Conservation (phyloP, 2,888 invertebrate species). For the Dioctria linearis region DNA sequence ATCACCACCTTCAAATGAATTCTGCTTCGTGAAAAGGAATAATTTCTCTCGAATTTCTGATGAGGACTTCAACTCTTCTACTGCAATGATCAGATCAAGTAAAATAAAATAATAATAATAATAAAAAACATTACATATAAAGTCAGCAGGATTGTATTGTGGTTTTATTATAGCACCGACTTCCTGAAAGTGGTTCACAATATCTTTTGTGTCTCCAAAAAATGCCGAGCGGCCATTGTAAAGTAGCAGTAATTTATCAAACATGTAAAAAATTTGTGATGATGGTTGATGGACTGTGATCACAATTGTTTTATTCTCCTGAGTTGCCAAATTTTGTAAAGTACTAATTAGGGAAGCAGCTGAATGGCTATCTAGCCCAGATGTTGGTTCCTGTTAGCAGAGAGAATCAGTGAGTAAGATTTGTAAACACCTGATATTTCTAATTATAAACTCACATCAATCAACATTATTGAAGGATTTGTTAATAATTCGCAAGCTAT, state of each 20-base stretch:
- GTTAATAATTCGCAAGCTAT: conserved; percentile 87
- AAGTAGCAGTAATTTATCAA: conserved; percentile 81
- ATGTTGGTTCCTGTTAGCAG: conserved; percentile 81
- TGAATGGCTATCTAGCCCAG: conserved; percentile 86
- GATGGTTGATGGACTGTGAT: conserved; percentile 88
- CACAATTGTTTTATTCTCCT: conserved; percentile 84
- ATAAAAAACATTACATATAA: conserved; percentile 76
- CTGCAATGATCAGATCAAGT: conserved; percentile 69
- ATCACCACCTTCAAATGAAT: conserved; percentile 66
- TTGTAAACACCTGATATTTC: conserved; percentile 12
- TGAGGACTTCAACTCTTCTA: conserved; percentile 83
- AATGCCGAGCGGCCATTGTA: conserved; percentile 84
- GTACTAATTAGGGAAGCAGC: conserved; percentile 82
- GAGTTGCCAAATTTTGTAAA: conserved; percentile 81
- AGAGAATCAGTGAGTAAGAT: conserved; percentile 19
- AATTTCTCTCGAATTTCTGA: conserved; percentile 79
- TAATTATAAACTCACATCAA: conserved; percentile 77
- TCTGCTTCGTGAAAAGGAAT: conserved; percentile 77
- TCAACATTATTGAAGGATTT: conserved; percentile 83
- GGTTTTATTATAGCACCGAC: conserved; percentile 81
- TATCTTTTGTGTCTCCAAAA: conserved; percentile 80
- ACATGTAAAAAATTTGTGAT: conserved; percentile 87
- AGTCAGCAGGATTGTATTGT: conserved; percentile 89
- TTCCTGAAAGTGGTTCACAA: conserved; percentile 80
- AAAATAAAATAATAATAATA: not conserved